phyloP scores from a whole-genome alignment of 92 coral and sea anemone genomes.

The Blastomussa wellsi region DNA sequence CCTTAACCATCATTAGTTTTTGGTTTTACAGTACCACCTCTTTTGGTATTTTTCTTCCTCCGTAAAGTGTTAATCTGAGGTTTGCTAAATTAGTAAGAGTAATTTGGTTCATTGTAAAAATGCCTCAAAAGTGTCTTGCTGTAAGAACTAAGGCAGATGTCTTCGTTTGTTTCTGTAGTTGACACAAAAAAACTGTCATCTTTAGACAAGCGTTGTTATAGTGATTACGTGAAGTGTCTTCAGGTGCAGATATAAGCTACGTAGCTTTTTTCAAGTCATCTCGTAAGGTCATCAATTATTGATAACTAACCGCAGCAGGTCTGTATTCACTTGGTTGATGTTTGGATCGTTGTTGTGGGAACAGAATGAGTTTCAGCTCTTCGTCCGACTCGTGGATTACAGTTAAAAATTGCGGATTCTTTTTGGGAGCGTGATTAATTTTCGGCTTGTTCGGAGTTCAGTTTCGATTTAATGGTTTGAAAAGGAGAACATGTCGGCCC shows the following conservation, averaged over 20 bases:
- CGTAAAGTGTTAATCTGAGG: no score
- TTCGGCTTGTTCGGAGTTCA: neutral
- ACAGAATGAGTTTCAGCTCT: neutral
- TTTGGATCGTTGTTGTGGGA: conserved; percentile 46
- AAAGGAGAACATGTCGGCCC: conserved; percentile 14
- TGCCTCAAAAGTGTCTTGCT: neutral
- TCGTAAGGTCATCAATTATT: conserved; percentile 13
- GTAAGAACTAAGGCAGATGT: conserved; percentile 19
- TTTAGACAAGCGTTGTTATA: conserved; percentile 5
- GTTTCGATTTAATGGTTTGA: conserved; percentile 6
- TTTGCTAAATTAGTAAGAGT: no score
- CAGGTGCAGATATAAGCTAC: conserved; percentile 6
- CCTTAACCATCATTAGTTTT: no score
- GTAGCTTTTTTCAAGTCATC: conserved; percentile 11
- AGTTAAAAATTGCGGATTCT: neutral
- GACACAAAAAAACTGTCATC: neutral
- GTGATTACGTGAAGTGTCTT: neutral
- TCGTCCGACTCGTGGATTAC: neutral
- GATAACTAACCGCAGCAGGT: conserved; percentile 34
- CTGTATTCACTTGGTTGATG: neutral
- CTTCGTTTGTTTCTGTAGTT: neutral
- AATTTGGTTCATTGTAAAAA: no score
- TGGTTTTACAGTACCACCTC: no score
- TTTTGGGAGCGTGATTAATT: neutral
- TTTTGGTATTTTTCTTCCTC: no score